Conservation (phyloP, 2,797 vertebrate genomes). For the Paramormyrops hopkinsi region DNA sequence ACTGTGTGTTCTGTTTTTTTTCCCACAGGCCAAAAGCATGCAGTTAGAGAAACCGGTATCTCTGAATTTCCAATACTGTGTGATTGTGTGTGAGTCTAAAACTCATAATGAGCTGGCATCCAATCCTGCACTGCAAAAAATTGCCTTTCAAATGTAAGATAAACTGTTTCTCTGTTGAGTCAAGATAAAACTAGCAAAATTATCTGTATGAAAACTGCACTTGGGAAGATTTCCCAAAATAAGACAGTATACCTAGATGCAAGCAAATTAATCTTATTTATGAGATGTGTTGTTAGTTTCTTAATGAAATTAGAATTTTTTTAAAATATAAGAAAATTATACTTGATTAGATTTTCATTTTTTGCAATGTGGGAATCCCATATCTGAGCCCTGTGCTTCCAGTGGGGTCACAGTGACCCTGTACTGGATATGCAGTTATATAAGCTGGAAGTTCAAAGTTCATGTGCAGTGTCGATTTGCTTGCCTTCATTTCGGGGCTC, state of each 20-base stretch:
- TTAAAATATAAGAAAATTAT: too few relatives aligned
- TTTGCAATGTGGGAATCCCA: background rate
- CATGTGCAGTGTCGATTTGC: background rate
- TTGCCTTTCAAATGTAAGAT: too few relatives aligned
- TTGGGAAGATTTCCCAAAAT: too few relatives aligned
- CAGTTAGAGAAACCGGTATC: background rate
- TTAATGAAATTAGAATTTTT: too few relatives aligned
- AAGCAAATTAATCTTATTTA: too few relatives aligned
- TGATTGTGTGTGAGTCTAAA: background rate
- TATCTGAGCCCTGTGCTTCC: background rate
- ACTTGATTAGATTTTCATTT: too few relatives aligned
- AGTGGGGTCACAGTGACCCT: background rate
- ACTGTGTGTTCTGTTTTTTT: background rate
- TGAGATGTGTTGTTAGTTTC: too few relatives aligned
- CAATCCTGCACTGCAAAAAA: background rate
- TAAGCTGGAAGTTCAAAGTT: background rate
- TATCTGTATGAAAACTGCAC: too few relatives aligned
- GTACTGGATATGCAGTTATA: background rate
- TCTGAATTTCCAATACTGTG: background rate
- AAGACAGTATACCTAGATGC: too few relatives aligned
- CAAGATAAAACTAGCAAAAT: too few relatives aligned
- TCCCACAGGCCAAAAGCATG: background rate
- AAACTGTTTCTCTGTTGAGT: too few relatives aligned
- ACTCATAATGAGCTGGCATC: background rate
- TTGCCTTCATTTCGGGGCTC: background rate